Evolutionary conservation across 2,797 vertebrate genomes (phyloP).

Genomic region (Cyprinodon diabolis): DNA sequence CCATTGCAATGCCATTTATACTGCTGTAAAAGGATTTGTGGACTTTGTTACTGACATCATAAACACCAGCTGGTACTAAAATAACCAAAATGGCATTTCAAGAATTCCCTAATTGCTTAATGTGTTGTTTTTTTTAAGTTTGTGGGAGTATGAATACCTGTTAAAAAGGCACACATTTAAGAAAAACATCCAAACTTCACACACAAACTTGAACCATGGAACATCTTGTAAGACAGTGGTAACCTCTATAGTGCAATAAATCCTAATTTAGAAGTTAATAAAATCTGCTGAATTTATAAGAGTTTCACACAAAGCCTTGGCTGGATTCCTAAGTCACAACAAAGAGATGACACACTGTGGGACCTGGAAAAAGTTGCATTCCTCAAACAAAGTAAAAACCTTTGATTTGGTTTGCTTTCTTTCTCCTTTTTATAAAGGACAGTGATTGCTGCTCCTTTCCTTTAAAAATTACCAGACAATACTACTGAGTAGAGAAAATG

Average conservation of each 20-base stretch:
- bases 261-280: neutral
- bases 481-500: slow-evolving; percentile 20
- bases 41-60: neutral
- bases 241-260: neutral
- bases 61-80: neutral
- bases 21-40: neutral
- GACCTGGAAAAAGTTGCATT: neutral
- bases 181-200: slow-evolving; percentile 51
- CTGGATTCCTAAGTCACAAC: neutral
- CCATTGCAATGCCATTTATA: neutral
- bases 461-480: slow-evolving; percentile 36
- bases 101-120: neutral
- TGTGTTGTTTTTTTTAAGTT: neutral
- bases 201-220: neutral
- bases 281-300: neutral
- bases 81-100: too few relatives aligned
- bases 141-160: neutral
- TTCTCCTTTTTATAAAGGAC: slow-evolving; percentile 19
- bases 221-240: neutral
- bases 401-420: slow-evolving; percentile 13
- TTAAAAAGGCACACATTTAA: slow-evolving; percentile 22
- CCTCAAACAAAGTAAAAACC: neutral
- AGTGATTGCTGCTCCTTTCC: slow-evolving; percentile 29
- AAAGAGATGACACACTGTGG: neutral
- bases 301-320: neutral